Evolutionary conservation across 2,113 vertebrate genomes (phyloP).

Genomic region (Menidia beryllina): DNA sequence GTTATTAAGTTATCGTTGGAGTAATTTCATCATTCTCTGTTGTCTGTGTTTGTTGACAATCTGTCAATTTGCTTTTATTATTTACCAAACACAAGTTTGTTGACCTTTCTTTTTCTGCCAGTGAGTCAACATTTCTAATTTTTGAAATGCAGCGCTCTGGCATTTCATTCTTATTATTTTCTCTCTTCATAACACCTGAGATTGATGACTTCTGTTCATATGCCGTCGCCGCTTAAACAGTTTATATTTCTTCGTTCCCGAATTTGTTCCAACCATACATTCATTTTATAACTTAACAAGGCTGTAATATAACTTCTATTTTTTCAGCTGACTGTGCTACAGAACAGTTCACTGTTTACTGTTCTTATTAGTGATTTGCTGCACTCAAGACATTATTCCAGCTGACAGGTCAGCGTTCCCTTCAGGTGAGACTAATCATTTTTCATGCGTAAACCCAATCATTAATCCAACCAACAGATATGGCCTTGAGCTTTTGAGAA

Average conservation of each 20-base stretch:
- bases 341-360: slow-evolving; percentile 71
- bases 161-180: not conserved
- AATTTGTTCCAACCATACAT: not conserved
- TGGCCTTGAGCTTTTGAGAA: slow-evolving; percentile 61
- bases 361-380: slow-evolving; percentile 73
- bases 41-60: not conserved
- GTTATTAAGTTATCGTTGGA: not conserved
- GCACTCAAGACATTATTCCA: slow-evolving; percentile 74
- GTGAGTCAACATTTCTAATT: not conserved
- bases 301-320: slow-evolving; percentile 31
- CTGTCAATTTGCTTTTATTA: not conserved
- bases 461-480: slow-evolving; percentile 71
- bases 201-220: not conserved
- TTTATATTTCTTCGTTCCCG: too few relatives aligned
- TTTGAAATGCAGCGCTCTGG: not conserved
- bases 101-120: not conserved
- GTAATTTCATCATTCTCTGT: not conserved
- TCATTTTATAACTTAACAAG: slow-evolving; percentile 20
- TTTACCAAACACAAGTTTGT: not conserved
- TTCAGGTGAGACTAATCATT: slow-evolving; percentile 65
- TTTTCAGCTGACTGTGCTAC: slow-evolving; percentile 47
- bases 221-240: not conserved
- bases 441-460: slow-evolving; percentile 66
- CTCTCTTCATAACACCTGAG: too few relatives aligned
- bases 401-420: slow-evolving; percentile 73